phyloP scores from a whole-genome alignment of 2,888 invertebrate species.

The Dione vanillae region DNA sequence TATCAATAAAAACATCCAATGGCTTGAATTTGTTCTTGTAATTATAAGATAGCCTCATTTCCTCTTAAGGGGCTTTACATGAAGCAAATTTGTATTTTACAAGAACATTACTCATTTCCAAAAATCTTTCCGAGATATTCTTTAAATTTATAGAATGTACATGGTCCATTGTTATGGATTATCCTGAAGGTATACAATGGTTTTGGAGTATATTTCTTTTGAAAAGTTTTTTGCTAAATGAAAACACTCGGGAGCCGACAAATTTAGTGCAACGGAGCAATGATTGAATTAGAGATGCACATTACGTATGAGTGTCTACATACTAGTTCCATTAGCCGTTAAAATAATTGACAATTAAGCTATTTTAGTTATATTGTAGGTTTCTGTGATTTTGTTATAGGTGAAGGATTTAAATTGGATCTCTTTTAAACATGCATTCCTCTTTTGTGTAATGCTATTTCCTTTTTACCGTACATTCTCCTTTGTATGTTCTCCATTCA shows the following conservation, averaged over 20 bases:
- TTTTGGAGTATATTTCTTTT: too few species aligned
- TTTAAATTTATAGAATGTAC: neutral
- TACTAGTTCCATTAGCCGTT: slow-evolving; percentile 7
- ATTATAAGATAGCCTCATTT: neutral
- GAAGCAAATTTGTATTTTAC: slow-evolving; percentile 8
- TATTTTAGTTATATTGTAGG: neutral
- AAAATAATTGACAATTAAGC: neutral
- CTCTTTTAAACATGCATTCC: too few species aligned
- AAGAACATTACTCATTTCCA: neutral
- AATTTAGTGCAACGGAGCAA: slow-evolving; percentile 32
- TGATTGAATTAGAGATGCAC: slow-evolving; percentile 34
- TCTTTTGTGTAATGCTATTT: too few species aligned
- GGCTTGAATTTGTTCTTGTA: neutral
- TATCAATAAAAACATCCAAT: neutral
- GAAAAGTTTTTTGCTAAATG: too few species aligned
- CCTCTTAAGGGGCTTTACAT: slow-evolving; percentile 8
- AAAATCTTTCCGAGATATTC: neutral
- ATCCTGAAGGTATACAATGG: too few species aligned
- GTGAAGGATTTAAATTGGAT: too few species aligned
- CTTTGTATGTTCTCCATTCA: too few species aligned
- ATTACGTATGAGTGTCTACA: neutral
- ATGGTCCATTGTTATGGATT: too few species aligned
- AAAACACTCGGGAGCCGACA: slow-evolving; percentile 33
- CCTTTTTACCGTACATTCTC: too few species aligned
- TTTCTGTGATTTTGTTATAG: too few species aligned